phyloP scores from a whole-genome alignment of 2,113 vertebrate species.

The Peromyscus leucopus region DNA sequence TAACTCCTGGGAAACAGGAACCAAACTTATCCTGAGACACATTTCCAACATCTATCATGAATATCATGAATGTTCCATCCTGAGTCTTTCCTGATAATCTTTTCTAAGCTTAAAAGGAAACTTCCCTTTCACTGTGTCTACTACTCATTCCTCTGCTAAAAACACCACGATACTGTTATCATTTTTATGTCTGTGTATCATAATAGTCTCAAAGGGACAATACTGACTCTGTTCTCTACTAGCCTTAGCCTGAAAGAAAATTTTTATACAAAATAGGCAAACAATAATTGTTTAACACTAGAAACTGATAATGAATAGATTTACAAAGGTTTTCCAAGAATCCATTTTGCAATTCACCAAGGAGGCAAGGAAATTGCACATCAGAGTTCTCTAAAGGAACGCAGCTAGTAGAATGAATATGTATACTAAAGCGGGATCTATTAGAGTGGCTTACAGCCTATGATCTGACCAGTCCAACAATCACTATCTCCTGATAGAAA shows the following conservation, averaged over 20 bases:
- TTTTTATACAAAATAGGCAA: neutral
- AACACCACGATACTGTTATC: neutral
- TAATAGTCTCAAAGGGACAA: neutral
- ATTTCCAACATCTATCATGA: neutral
- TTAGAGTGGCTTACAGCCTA: neutral
- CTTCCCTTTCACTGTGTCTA: neutral
- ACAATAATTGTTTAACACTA: neutral
- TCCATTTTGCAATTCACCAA: conserved; percentile 42
- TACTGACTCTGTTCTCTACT: neutral
- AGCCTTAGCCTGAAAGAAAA: conserved; percentile 27
- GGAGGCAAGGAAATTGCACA: conserved; percentile 10
- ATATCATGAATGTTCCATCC: neutral
- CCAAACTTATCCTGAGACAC: no score
- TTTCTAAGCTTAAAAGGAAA: neutral
- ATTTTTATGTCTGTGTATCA: neutral
- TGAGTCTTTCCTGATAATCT: neutral
- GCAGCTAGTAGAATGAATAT: neutral
- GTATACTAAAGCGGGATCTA: neutral
- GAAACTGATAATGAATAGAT: neutral
- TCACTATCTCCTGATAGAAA: neutral
- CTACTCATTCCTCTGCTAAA: no score
- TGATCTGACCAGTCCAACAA: neutral
- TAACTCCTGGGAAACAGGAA: neutral
- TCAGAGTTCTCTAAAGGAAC: neutral
- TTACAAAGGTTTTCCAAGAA: neutral